Percentiles rank a stretch among this genome's conserved stretches.
phyloP scores from a whole-genome alignment of 2,888 invertebrate genomes.

The Sericinus montela region DNA sequence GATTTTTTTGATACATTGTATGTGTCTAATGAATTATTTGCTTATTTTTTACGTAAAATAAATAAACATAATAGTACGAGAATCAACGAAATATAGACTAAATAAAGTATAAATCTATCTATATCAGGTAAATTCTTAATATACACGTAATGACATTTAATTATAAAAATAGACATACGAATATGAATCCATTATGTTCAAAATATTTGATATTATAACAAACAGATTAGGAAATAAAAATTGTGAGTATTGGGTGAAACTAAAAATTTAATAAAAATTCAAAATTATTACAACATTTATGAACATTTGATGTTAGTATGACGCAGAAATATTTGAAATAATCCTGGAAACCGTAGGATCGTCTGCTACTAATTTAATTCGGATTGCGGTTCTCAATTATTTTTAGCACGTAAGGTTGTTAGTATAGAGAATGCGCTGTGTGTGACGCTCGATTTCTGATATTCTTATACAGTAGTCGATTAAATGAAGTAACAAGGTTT shows the following conservation, averaged over 20 bases:
- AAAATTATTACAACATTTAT: too few species aligned
- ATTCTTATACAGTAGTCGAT: neutral
- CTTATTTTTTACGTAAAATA: slow-evolving; percentile 10
- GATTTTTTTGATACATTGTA: too few species aligned
- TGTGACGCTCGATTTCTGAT: too few species aligned
- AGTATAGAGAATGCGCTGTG: too few species aligned
- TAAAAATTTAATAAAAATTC: too few species aligned
- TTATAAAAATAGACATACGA: neutral
- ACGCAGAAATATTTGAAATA: neutral
- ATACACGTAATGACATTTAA: neutral
- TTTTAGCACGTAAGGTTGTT: neutral
- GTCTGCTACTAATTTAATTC: neutral
- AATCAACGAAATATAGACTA: slow-evolving; percentile 39
- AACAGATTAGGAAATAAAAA: too few species aligned
- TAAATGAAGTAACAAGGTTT: neutral
- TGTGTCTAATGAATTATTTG: too few species aligned
- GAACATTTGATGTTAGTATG: too few species aligned
- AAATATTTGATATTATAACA: neutral
- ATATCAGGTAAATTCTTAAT: neutral
- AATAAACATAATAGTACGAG: slow-evolving; percentile 32
- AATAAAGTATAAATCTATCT: neutral
- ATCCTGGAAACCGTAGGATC: neutral
- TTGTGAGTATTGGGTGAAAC: too few species aligned
- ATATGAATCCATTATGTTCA: neutral
- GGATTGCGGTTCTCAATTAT: neutral